phyloP scores from a whole-genome alignment of 2,797 vertebrate genomes.

The Heteromormyrus szaboi region DNA sequence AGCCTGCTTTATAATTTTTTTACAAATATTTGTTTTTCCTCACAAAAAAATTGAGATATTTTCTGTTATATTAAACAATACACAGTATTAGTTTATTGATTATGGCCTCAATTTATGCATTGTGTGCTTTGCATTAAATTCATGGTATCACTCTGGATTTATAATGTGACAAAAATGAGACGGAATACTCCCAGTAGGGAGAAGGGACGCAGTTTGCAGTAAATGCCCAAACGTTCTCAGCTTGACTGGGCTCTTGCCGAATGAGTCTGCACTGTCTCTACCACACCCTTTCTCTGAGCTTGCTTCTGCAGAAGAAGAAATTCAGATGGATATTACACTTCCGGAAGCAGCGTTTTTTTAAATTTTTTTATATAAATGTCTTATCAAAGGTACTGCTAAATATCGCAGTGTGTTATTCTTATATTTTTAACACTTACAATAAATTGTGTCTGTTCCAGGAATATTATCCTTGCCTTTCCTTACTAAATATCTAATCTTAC shows the following conservation, averaged over 20 bases:
- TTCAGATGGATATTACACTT: slow-evolving; percentile 11
- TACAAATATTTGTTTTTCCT: background rate
- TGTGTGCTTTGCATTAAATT: background rate
- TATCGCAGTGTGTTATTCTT: background rate
- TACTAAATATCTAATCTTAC: slow-evolving; percentile 12
- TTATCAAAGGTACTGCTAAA: background rate
- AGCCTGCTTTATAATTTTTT: background rate
- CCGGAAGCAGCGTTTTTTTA: background rate
- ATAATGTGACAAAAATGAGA: background rate
- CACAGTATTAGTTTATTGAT: background rate
- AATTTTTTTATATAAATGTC: background rate
- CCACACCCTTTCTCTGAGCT: slow-evolving; percentile 66
- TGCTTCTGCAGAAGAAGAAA: slow-evolving; percentile 57
- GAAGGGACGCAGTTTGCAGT: slow-evolving; percentile 46
- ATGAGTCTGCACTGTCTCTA: slow-evolving; percentile 47
- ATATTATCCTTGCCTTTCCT: background rate
- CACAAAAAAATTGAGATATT: background rate
- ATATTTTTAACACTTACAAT: background rate
- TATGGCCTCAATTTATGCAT: background rate
- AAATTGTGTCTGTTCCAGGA: background rate
- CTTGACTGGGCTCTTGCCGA: slow-evolving; percentile 49
- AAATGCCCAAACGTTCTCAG: slow-evolving; percentile 40
- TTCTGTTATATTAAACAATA: background rate
- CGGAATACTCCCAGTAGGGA: slow-evolving; percentile 31
- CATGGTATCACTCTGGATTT: background rate